phyloP scores from a whole-genome alignment of 2,113 vertebrate genomes.

The Calypte anna region DNA sequence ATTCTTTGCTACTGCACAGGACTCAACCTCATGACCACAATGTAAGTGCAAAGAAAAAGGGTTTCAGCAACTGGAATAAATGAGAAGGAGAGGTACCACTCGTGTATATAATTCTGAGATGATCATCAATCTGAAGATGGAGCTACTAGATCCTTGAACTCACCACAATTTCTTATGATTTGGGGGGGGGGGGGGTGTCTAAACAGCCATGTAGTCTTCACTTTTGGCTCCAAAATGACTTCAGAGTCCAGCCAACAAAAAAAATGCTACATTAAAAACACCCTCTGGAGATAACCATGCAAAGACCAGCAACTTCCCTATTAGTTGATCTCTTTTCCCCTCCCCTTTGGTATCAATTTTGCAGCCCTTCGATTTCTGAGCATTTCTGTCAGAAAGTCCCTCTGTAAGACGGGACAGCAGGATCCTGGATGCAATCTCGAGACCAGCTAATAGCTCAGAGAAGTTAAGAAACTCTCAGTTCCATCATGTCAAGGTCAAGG shows the following conservation, averaged over 20 bases:
- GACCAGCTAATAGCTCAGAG: background rate
- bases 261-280: background rate
- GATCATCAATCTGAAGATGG: background rate
- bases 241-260: slow-evolving; percentile 13
- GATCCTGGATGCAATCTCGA: background rate
- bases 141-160: slow-evolving; percentile 27
- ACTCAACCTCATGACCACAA: background rate
- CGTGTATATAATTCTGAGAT: background rate
- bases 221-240: slow-evolving; percentile 10
- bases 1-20: background rate
- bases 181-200: background rate
- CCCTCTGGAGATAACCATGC: background rate
- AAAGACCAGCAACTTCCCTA: background rate
- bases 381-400: background rate
- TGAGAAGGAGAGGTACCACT: background rate
- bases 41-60: background rate
- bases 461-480: background rate
- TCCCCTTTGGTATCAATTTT: background rate
- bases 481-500: background rate
- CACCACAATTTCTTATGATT: background rate
- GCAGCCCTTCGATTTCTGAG: background rate
- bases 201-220: background rate
- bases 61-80: slow-evolving; percentile 30
- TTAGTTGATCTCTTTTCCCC: background rate
- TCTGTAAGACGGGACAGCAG: background rate